These are phyloP conservation scores for Felis catus DNA, from an alignment of 2,113 vertebrate genomes.

Conservation along the genomic window F.catus_Fca126_mat1.0 CM031419.1:8215501-8216000, in stretches of 20 bases:
- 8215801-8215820: not conserved
- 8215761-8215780: not conserved
- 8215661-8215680: not conserved
- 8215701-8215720: not conserved
- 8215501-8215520: not conserved
- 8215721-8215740: not conserved
- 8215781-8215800: not conserved
- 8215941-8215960: too few relatives aligned
- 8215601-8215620: not conserved
- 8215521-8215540: not conserved
- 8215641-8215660: not conserved
- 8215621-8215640: not conserved
- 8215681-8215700: not conserved
- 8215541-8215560: not conserved
- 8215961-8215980: not conserved
- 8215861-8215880: not conserved
- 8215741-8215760: not conserved
- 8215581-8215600: rapidly evolving
- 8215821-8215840: not conserved
- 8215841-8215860: not conserved
- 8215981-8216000: not conserved
- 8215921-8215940: not conserved
- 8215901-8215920: not conserved
- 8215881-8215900: not conserved
- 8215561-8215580: not conserved